Conservation (phyloP, 2,113 vertebrate species). For the Ariopsis seemanni region DNA sequence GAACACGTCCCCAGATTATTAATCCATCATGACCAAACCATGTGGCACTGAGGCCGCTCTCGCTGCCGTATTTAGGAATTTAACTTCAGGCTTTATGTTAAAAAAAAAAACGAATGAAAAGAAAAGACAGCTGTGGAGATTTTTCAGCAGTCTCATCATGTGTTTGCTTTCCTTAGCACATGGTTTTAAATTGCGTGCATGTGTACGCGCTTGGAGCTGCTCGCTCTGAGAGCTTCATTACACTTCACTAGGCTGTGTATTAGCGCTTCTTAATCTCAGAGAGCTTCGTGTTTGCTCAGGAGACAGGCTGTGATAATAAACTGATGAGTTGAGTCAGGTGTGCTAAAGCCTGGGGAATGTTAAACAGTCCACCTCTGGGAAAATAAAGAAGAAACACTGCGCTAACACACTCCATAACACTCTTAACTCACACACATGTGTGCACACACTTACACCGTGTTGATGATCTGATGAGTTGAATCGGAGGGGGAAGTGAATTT, state of each 20-base stretch:
- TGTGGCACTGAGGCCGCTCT: background rate
- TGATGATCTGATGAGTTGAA: background rate
- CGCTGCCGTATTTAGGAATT: background rate
- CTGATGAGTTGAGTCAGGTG: slow-evolving; percentile 22
- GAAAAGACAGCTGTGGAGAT: background rate
- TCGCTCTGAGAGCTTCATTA: slow-evolving; percentile 2
- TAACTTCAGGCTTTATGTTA: background rate
- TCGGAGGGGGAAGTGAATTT: background rate
- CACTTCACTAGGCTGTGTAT: slow-evolving; percentile 22
- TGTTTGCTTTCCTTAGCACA: slow-evolving; percentile 24
- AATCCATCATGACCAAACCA: background rate
- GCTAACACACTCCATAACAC: slow-evolving; percentile 7
- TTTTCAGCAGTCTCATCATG: slow-evolving; percentile 4
- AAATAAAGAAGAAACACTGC: slow-evolving; percentile 6
- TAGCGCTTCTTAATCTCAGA: slow-evolving; percentile 14
- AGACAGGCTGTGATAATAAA: slow-evolving; percentile 16
- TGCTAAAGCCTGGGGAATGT: slow-evolving; percentile 13
- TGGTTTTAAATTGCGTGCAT: background rate
- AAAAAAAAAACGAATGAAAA: background rate
- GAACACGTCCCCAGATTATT: background rate
- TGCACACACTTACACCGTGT: background rate
- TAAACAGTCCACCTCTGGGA: slow-evolving; percentile 10
- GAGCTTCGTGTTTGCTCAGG: slow-evolving; percentile 16
- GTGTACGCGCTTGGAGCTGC: slow-evolving; percentile 20
- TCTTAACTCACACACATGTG: background rate